A percentile compares a stretch with the other conserved stretches of the same genome.
These are phyloP conservation scores for Brevimyrus niger DNA, from an alignment of 2,113 vertebrate species.

Conservation along the genomic window DNA sequence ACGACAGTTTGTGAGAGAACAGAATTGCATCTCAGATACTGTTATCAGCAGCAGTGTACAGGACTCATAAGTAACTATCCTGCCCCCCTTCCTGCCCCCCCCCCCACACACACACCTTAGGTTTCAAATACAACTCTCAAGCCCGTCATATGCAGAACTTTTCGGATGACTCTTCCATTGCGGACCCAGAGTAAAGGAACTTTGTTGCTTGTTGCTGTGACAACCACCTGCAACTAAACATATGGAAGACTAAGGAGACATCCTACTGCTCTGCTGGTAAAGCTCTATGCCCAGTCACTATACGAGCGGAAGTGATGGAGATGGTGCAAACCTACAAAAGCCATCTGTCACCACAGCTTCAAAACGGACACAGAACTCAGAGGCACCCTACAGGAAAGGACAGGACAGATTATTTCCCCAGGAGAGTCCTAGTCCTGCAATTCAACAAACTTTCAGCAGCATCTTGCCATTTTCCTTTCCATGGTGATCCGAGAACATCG, in stretches of 20 bases:
- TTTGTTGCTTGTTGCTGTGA: neutral
- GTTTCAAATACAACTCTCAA: neutral
- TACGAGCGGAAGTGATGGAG: neutral
- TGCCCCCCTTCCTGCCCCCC: neutral
- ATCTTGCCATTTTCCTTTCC: neutral
- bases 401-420: neutral
- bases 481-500: neutral
- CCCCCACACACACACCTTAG: neutral
- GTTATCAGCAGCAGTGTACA: neutral
- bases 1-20: neutral
- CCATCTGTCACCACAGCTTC: neutral
- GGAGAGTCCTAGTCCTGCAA: neutral
- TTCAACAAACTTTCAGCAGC: neutral
- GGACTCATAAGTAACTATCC: neutral
- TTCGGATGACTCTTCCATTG: neutral
- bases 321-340: neutral
- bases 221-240: neutral
- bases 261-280: neutral
- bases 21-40: neutral
- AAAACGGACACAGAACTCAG: neutral
- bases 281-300: neutral
- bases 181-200: neutral
- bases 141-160: neutral
- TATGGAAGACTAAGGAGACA: neutral
- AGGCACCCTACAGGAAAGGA: neutral